Evolutionary conservation across 2,113 vertebrate species (phyloP), one percentile per base, ranked within the genome.

Genomic region (Pollachius pollachius): DNA sequence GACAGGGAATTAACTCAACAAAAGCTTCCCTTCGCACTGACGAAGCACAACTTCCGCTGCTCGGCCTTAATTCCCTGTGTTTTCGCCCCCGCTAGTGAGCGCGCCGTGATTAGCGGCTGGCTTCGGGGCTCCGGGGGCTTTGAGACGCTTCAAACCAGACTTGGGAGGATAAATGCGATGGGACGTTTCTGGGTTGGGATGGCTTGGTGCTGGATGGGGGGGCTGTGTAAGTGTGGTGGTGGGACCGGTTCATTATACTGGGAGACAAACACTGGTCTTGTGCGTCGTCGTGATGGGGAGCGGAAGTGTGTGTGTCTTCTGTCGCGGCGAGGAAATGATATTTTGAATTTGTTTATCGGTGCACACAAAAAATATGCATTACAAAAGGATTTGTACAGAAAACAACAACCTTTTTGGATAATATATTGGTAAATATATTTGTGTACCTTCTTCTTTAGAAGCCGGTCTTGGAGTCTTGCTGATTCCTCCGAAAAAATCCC

Each of bases 131-230:
- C 72, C 52, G 15, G 81, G 4, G 67, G 77, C 74, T 85, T 77
- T 84, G 75, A 85, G 81, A 65, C 1, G 77, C 83, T 85, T 85
- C 80, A 88, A 84, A 81, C 69, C 58, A 64, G 16, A 72, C 59
- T 69, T 68, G 75, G 74, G 81, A 82, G 64, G 57, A 64, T 72
- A 84, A 89, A 89, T 90, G 76, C 85, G 89, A 79, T 87, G 71
- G 84, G 88, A 90, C 87, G 60, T 87, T 89, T 89, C 85, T 90
- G 78, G 89, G 88, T 90, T 89, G 88, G 83, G 86, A 89, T 89
- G 86, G 84, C 86, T 70, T 65, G 73, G 83, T 89, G 85, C 82
- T 88, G 85, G 41, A 48, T 9, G 41, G 74, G 41, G 74, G 41
- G 41, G 12, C 12, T 7, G 41, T 48, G 41, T 48, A 1, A 13